Evolutionary conservation across 2,888 invertebrate species (phyloP), one percentile per base, ranked within the genome.

Genomic region (Apamea anceps): DNA sequence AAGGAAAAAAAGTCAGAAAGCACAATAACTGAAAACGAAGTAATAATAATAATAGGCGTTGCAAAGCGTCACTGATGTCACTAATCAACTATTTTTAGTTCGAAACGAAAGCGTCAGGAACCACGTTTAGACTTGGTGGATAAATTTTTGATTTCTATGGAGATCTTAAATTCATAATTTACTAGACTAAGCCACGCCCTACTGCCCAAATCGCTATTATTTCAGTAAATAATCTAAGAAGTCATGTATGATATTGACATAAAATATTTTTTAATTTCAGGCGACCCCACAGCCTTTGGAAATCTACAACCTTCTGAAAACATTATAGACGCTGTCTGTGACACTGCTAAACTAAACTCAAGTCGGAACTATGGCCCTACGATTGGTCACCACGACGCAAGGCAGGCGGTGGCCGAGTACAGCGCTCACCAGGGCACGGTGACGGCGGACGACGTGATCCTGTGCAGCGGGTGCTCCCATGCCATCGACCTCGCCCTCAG

Each of bases 401-500:
- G 99, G 82, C 96, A 97, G 92, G 99, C 99, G 0, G 98, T 99
- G 25, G 99, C 99, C 0, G 98, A 98, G 85, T 99, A 99, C 93
- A 98, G 98, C 85, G 98, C 98, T 2, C 97, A 97, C 86, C 98
- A 98, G 92, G 97, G 97, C 1, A 93, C 95, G 4, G 90, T 96
- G 15, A 88, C 91, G 8, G 92, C 95, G 0, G 97, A 97, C 96
- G 99, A 99, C 94, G 98, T 99, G 15, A 97, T 99, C 74, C 97
- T 99, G 77, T 99, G 99, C 94, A 99, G 99, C 91, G 99, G 99
- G 28, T 99, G 99, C 93, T 99, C 99, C 0, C 98, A 99, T 86
- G 99, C 99, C 0, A 96, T 99, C 85, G 99, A 99, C 91, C 96
- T 99, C 88, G 98, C 98, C 93, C 99, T 99, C 90, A 97, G 98